Evolutionary conservation across 1,140 invertebrate species (phyloP).

Genomic region (Grapholita molesta): DNA sequence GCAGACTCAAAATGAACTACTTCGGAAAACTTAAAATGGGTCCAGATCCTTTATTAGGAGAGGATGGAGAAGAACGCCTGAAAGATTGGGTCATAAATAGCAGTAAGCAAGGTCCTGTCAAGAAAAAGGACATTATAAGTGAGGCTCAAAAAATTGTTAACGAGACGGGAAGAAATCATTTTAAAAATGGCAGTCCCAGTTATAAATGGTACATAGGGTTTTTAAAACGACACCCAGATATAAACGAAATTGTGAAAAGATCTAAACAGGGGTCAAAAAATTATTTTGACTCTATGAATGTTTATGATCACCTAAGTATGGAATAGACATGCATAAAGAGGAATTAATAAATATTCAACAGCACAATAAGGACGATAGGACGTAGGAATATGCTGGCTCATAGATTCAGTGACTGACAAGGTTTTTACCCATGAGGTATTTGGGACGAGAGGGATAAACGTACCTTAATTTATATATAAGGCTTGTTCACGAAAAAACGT

Average conservation of each 20-base stretch:
- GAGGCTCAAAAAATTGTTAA: not conserved
- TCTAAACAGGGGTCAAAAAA: not conserved
- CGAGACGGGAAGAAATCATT: not conserved
- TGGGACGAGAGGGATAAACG: too few species aligned
- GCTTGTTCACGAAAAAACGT: too few species aligned
- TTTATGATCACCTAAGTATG: not conserved
- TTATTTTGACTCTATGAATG: not conserved
- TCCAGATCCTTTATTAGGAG: not conserved
- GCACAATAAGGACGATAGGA: too few species aligned
- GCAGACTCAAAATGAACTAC: not conserved
- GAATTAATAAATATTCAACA: too few species aligned
- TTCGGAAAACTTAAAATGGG: not conserved
- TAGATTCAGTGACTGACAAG: too few species aligned
- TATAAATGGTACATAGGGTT: not conserved
- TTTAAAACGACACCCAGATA: not conserved
- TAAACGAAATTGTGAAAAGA: not conserved
- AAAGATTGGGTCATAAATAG: not conserved
- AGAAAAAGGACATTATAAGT: not conserved
- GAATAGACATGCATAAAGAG: too few species aligned
- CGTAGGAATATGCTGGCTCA: too few species aligned
- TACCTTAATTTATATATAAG: too few species aligned
- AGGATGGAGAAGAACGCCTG: not conserved
- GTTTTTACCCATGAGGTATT: too few species aligned
- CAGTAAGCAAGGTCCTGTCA: not conserved
- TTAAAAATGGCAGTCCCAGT: not conserved